Evolutionary conservation across 2,888 invertebrate genomes (phyloP).

Genomic region (Strigamia crassipes): DNA sequence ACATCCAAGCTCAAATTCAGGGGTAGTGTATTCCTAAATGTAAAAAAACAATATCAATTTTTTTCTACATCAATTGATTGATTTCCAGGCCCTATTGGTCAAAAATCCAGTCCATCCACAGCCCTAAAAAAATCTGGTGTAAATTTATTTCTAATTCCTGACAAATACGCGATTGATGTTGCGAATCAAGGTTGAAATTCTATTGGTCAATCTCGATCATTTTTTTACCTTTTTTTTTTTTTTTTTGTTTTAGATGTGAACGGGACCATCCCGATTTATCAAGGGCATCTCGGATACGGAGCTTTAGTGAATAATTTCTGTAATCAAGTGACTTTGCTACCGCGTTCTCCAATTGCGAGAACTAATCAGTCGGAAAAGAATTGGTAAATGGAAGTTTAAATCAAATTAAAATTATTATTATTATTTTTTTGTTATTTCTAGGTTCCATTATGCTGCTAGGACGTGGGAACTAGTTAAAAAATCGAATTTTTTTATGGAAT

Average conservation of each 20-base stretch:
- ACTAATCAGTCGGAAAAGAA: too few relatives aligned
- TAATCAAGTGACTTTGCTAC: conserved; percentile 72
- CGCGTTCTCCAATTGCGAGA: conserved; percentile 72
- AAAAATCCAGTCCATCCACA: background rate
- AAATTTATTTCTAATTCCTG: conserved; percentile 51
- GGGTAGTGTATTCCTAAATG: conserved; percentile 54
- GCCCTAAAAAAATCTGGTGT: conserved; percentile 44
- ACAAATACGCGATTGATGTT: conserved; percentile 50
- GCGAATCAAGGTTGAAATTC: background rate
- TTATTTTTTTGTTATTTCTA: too few relatives aligned
- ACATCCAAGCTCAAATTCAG: conserved; percentile 57
- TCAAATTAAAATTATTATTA: too few relatives aligned
- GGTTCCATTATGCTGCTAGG: conserved; percentile 77
- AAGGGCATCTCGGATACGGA: conserved; percentile 63
- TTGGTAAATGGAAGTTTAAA: too few relatives aligned
- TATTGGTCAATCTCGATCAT: too few relatives aligned
- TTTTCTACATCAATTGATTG: background rate
- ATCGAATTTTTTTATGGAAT: conserved; percentile 79
- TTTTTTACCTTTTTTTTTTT: background rate
- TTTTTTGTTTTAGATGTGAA: conserved; percentile 44
- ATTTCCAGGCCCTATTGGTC: background rate
- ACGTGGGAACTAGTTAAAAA: conserved; percentile 86
- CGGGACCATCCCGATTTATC: conserved; percentile 52
- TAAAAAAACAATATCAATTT: too few relatives aligned
- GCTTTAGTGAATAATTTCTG: conserved; percentile 70